phyloP scores from a whole-genome alignment of 1,140 invertebrate species.

The Anadara kagoshimensis region DNA sequence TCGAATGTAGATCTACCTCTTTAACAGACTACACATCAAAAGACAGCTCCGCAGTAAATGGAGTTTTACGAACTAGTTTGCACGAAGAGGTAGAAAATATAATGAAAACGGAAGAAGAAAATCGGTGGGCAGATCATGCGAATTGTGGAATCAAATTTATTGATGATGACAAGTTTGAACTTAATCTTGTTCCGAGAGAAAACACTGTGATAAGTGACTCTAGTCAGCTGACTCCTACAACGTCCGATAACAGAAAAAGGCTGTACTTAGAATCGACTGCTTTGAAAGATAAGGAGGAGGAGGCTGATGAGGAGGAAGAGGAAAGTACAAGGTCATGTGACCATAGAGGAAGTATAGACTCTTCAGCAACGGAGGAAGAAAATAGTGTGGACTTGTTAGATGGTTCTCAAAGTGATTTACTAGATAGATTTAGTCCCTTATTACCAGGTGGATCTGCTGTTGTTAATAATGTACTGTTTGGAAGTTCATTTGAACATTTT shows the following conservation, averaged over 20 bases:
- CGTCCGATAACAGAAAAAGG: constrained; percentile 52
- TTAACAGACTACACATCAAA: constrained; percentile 22
- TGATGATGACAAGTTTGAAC: constrained; percentile 69
- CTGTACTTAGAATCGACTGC: constrained; percentile 55
- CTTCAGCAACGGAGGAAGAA: constrained; percentile 24
- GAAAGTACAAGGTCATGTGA: neutral
- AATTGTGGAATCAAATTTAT: constrained; percentile 72
- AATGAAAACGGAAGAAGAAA: constrained; percentile 32
- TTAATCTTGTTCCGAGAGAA: constrained; percentile 52
- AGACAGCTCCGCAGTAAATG: constrained; percentile 4
- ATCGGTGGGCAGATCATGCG: constrained; percentile 71
- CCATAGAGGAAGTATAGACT: constrained; percentile 29
- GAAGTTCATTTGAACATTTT: too few relatives aligned
- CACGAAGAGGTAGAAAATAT: constrained; percentile 33
- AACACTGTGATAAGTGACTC: constrained; percentile 64
- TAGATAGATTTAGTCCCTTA: too few relatives aligned
- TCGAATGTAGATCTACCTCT: constrained; percentile 8
- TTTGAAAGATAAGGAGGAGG: too few relatives aligned
- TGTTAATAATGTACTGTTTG: constrained; percentile 7
- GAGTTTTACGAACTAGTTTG: constrained; percentile 17
- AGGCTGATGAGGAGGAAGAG: constrained; percentile 10
- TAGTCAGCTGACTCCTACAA: constrained; percentile 54
- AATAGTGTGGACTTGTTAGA: constrained; percentile 12
- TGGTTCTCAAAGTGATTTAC: neutral
- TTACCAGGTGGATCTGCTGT: neutral